Evolutionary conservation across 2,888 invertebrate species (phyloP).

Genomic region (Brachyopa scutellaris): DNA sequence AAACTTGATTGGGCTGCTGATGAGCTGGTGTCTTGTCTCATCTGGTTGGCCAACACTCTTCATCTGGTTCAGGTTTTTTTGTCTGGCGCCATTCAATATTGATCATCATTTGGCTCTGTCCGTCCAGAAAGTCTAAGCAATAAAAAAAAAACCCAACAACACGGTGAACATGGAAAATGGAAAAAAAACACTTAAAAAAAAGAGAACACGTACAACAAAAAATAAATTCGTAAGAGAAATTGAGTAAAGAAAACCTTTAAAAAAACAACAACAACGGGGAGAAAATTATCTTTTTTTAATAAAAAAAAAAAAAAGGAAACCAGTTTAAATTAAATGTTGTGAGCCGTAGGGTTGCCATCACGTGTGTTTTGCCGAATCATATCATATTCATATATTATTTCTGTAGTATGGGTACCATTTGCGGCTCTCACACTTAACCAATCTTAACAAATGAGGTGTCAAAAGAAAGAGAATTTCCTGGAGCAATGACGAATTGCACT

Average conservation of each 20-base stretch:
- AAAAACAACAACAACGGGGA: constrained; percentile 1
- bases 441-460: no score
- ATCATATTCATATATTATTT: no score
- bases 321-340: constrained; percentile 15
- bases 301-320: constrained; percentile 28
- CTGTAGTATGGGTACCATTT: no score
- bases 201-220: background rate
- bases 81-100: constrained; percentile 43
- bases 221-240: constrained; percentile 2
- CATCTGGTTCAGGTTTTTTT: background rate
- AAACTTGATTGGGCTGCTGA: constrained; percentile 32
- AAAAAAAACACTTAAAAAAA: constrained; percentile 1
- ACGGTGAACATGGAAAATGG: constrained; percentile 33
- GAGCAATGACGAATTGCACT: no score
- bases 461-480: no score
- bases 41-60: constrained; percentile 12
- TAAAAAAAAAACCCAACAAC: constrained; percentile 14
- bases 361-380: no score
- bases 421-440: no score
- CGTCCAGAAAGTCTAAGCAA: constrained; percentile 10
- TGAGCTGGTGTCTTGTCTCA: constrained; percentile 21
- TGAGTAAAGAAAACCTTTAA: background rate
- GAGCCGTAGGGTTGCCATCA: constrained; percentile 9
- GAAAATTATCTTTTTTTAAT: constrained; percentile 27
- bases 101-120: background rate